Conservation (phyloP, 2,888 invertebrate species). For the Eupithecia centaureata region DNA sequence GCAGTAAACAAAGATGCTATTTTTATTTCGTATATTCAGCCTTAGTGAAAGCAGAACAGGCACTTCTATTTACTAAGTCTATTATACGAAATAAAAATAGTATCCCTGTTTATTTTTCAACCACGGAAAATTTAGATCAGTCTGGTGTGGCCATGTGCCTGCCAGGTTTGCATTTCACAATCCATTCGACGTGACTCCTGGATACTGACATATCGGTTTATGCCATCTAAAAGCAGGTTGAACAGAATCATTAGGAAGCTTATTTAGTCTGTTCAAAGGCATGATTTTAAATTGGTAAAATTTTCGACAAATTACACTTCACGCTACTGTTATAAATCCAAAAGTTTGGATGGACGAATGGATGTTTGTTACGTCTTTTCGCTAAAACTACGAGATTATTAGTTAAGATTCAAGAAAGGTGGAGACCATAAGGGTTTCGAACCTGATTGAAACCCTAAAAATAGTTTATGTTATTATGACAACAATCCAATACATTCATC, state of each 20-base stretch:
- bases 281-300: neutral
- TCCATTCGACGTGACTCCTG: neutral
- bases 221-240: neutral
- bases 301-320: neutral
- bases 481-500: neutral
- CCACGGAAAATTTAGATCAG: neutral
- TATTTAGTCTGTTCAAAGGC: neutral
- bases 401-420: too few relatives aligned
- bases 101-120: neutral
- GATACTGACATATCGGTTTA: neutral
- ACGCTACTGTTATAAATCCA: too few relatives aligned
- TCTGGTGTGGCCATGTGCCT: neutral
- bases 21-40: too few relatives aligned
- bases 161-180: neutral
- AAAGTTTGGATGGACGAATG: too few relatives aligned
- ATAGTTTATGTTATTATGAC: too few relatives aligned
- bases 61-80: neutral
- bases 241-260: neutral
- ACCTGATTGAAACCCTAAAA: too few relatives aligned
- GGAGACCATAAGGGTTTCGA: too few relatives aligned
- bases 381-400: too few relatives aligned
- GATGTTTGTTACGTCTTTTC: too few relatives aligned
- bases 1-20: too few relatives aligned
- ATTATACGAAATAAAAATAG: neutral
- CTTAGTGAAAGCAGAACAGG: too few relatives aligned